Percentiles rank a stretch among this genome's conserved stretches.
Evolutionary conservation across 2,888 invertebrate species (phyloP).

Genomic region (Andricus quercusramuli): DNA sequence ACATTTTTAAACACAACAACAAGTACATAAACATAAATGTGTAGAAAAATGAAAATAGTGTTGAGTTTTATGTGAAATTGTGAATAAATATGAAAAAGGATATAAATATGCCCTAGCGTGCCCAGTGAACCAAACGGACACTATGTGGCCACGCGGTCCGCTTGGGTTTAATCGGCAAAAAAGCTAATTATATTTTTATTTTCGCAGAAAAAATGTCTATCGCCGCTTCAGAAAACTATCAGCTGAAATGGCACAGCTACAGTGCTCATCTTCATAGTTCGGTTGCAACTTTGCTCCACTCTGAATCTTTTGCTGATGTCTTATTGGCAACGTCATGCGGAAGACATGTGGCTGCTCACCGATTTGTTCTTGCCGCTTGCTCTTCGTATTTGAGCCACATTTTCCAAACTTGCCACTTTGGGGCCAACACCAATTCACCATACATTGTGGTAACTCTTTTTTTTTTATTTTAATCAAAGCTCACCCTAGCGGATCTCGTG

Average conservation of each 20-base stretch:
- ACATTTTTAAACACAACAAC: no score
- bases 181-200: not conserved
- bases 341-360: conserved; percentile 90
- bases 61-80: no score
- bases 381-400: conserved; percentile 84
- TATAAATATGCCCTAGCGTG: no score
- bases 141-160: no score
- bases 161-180: no score
- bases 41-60: no score
- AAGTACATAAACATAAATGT: no score
- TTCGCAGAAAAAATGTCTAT: conserved; percentile 79
- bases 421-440: conserved; percentile 76
- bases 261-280: conserved; percentile 90
- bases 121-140: no score
- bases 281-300: conserved; percentile 87
- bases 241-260: conserved; percentile 94
- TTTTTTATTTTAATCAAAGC: no score
- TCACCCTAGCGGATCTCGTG: no score
- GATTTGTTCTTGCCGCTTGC: conserved; percentile 91
- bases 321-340: conserved; percentile 89
- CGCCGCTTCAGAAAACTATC: conserved; percentile 87
- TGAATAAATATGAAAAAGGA: no score
- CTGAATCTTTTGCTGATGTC: conserved; percentile 91
- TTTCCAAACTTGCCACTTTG: conserved; percentile 78
- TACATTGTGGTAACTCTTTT: conserved; percentile 70